A percentile compares a stretch with the other conserved stretches of the same genome.
Conservation (phyloP, 2,888 invertebrate species). For the Volucella inanis region DNA sequence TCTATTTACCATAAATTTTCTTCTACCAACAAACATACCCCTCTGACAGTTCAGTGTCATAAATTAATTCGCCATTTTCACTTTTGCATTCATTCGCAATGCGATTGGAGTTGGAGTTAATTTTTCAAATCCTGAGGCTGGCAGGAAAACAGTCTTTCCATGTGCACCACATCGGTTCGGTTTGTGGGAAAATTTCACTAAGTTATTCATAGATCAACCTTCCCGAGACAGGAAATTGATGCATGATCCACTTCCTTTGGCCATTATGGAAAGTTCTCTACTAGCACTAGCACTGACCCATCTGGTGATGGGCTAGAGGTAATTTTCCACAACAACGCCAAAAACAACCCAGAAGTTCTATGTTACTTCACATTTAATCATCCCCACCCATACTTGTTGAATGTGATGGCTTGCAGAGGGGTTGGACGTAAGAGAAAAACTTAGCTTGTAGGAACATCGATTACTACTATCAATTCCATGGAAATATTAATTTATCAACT, state of each 20-base stretch:
- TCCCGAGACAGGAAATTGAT: too few relatives aligned
- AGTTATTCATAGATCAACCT: too few relatives aligned
- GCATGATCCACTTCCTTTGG: too few relatives aligned
- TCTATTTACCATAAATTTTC: constrained; percentile 17
- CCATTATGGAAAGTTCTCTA: too few relatives aligned
- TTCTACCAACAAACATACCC: constrained; percentile 8
- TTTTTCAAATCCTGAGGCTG: background rate
- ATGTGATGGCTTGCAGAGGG: background rate
- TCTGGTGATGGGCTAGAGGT: too few relatives aligned
- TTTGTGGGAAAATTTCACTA: too few relatives aligned
- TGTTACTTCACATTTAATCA: background rate
- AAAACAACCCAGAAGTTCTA: background rate
- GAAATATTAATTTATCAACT: constrained; percentile 43
- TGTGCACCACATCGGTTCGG: too few relatives aligned
- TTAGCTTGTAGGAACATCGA: constrained; percentile 26
- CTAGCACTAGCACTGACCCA: too few relatives aligned
- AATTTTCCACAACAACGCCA: background rate
- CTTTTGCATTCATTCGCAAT: background rate
- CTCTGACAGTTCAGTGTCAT: background rate
- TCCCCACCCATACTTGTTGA: background rate
- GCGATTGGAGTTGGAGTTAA: too few relatives aligned
- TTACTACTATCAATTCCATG: constrained; percentile 29
- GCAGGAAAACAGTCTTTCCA: background rate
- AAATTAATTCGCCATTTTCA: constrained; percentile 19
- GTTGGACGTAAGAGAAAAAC: background rate